Percentiles rank a stretch among this genome's conserved stretches.
Evolutionary conservation across 92 coral and sea anemone genomes (phyloP).

Genomic region (Anthopleura xanthogrammica): DNA sequence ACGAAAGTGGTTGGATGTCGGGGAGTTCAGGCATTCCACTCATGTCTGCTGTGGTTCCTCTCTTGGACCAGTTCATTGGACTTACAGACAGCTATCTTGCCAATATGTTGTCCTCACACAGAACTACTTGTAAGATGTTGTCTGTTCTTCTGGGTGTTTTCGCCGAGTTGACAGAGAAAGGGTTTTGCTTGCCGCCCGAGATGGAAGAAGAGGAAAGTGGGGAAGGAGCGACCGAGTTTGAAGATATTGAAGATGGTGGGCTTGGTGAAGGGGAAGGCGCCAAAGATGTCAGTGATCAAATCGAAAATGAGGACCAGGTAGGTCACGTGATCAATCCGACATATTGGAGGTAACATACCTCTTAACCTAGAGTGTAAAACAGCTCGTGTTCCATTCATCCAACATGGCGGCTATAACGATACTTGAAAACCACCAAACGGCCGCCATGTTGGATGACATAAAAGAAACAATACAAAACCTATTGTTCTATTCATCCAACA

Average conservation of each 20-base stretch:
- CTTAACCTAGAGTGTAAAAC: too few species aligned
- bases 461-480: too few species aligned
- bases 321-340: background rate
- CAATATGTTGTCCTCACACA: constrained; percentile 65
- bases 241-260: constrained; percentile 91
- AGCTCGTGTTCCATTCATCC: too few species aligned
- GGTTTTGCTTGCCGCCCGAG: constrained; percentile 96
- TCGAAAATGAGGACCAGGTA: constrained; percentile 96
- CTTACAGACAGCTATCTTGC: constrained; percentile 60
- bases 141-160: constrained; percentile 84
- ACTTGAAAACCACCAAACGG: too few species aligned
- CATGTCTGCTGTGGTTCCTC: constrained; percentile 43
- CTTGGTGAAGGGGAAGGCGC: constrained; percentile 97
- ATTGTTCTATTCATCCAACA: too few species aligned
- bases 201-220: constrained; percentile 82
- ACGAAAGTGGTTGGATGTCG: background rate
- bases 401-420: too few species aligned
- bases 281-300: constrained; percentile 97
- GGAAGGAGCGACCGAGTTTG: constrained; percentile 90
- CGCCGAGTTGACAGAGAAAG: constrained; percentile 80
- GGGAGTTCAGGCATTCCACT: background rate
- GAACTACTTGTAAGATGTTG: constrained; percentile 73
- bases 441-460: too few species aligned
- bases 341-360: background rate
- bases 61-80: constrained; percentile 71